phyloP scores from a whole-genome alignment of 2,888 invertebrate genomes.

The Ochropleura leucogaster region DNA sequence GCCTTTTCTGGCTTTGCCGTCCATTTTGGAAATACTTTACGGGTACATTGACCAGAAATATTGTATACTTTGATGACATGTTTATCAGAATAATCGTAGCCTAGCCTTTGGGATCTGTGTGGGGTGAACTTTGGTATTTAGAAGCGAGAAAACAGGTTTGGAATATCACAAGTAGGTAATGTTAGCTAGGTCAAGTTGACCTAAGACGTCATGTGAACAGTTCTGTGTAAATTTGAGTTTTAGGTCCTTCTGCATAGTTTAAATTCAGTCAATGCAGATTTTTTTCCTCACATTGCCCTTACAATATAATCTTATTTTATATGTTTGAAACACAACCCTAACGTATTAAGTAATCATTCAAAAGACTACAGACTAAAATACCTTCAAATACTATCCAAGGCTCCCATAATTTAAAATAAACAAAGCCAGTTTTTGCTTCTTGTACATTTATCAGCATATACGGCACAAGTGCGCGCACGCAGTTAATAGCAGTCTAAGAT shows the following conservation, averaged over 20 bases:
- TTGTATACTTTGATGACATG: slow-evolving; percentile 13
- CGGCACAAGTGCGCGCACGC: slow-evolving; percentile 61
- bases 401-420: slow-evolving; percentile 36
- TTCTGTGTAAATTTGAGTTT: background rate
- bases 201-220: background rate
- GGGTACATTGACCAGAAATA: background rate
- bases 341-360: too few species aligned
- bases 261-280: background rate
- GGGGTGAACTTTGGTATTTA: slow-evolving; percentile 32
- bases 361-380: background rate
- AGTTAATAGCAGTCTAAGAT: slow-evolving; percentile 67
- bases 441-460: slow-evolving; percentile 58
- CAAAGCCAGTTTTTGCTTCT: slow-evolving; percentile 45
- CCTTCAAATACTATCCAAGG: slow-evolving; percentile 4
- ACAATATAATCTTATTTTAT: too few species aligned
- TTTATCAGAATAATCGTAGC: background rate
- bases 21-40: background rate
- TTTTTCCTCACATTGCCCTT: background rate
- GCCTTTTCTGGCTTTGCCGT: background rate
- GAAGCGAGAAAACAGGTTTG: slow-evolving; percentile 23
- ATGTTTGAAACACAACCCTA: background rate
- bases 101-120: background rate
- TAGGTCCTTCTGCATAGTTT: background rate
- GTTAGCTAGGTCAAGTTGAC: slow-evolving; percentile 16
- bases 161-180: slow-evolving; percentile 5